Base-by-base conservation (phyloP, 2,888 invertebrate genomes). In the Eudasyphora cyanicolor region DNA sequence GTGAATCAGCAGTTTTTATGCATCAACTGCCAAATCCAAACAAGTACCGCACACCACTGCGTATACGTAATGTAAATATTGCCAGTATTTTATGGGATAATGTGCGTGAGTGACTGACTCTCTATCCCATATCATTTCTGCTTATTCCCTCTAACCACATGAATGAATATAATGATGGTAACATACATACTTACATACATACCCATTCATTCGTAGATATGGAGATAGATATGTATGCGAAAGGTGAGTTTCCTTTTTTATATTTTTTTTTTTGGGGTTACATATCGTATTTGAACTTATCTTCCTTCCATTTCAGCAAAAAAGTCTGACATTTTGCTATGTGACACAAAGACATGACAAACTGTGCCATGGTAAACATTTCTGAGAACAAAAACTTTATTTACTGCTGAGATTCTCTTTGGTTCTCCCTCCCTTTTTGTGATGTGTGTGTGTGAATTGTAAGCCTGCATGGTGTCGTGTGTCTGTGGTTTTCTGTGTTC, bases 311-410 rank as follows among this genome's bases (percentile, higher is more conserved):
- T 24, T 2, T 14, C 57, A 57, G 24, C n/a, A 64, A 51, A 45
- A n/a, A 45, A n/a, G 45, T 64, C 49, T 64, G 62, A 45, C 75
- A 51, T 75, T 57, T 27, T 64, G 42, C 51, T 64, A n/a, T n/a
- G 75, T 51, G 64, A 64, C 75, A 75, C 45, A 35, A 17, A 51
- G 42, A 54, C 24, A 76, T 76, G 76, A 67, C 64, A 76, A 54
- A 67, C 76, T 38, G 38, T 67, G 54, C 64, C 67, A 49, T 51
- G 67, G 64, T 76, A 64, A 32, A 67, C 35, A 67, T 38, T 74
- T 38, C 17, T 27, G 17, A 51, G 51, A 54, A 64, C 6, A n/a
- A n/a, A 64, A 76, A 76, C 38, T 54, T 71, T 71, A 7, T 57
- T 27, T 57, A 27, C 57, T 14, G 1, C 24, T 4, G 12, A 2